Evolutionary conservation across 2,113 vertebrate genomes (phyloP), one percentile per base, ranked within the genome.

Genomic region (Oncorhynchus keta): DNA sequence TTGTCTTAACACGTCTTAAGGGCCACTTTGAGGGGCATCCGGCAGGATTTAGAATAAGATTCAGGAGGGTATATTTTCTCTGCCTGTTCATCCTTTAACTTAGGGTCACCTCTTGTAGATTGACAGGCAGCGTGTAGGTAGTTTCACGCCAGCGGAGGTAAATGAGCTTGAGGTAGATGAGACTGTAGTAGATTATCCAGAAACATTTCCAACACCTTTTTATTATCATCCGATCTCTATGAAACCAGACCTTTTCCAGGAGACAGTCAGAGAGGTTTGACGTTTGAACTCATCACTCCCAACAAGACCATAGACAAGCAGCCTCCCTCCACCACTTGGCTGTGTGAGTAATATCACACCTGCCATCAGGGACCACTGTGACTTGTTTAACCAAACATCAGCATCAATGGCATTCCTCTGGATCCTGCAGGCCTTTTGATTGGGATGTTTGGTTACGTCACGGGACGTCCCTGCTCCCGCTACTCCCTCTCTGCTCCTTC

Each of bases 1-100:
- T 89, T 90, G 87, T 89, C 80, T 90, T 87, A 88, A 88, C 78
- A 77, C 86, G 83, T 84, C 87, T 90, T 91, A 92, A 85, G 59
- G 59, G 83, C 65, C 83, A 90, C 76, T 87, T 57, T 67, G 57
- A 55, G 84, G 75, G 39, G 78, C 86, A 92, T 85, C 79, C 89
- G 89, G 86, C 77, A 69, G 80, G 59, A 79, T 18, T 82, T 74
- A 88, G 89, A 89, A 93, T 89, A 82, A 77, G 89, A 88, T 92
- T 86, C 82, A 85, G 72, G 76, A 79, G 86, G 82, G 81, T 74
- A 78, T 73, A 85, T 79, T 88, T 88, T 86, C 88, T 87, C 78
- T 86, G 70, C 62, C 84, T 79, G 84, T 85, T 90, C 88, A 82
- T 73, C 24, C 16, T 66, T 90, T 90, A 91, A 88, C 88, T 89